Evolutionary conservation across 2,888 invertebrate genomes (phyloP).

Genomic region (Archips crataeganus): DNA sequence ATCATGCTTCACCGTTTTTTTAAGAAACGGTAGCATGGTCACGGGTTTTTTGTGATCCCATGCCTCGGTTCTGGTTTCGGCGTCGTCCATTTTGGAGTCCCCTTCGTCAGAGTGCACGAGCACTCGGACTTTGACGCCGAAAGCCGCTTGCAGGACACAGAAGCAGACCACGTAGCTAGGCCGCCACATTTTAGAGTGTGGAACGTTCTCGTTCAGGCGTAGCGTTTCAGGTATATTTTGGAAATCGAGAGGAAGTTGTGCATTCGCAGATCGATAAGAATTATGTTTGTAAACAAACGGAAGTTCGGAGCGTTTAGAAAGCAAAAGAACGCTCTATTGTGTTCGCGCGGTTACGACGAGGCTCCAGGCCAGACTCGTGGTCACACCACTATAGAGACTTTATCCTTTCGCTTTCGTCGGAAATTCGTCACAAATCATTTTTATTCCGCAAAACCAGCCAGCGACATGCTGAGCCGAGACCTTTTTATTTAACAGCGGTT

Average conservation of each 20-base stretch:
- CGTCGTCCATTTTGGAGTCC: slow-evolving; percentile 70
- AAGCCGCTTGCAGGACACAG: slow-evolving; percentile 56
- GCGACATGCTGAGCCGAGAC: no score
- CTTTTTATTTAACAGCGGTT: no score
- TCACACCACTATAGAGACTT: no score
- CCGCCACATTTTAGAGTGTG: slow-evolving; percentile 57
- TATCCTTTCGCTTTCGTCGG: no score
- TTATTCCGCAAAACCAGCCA: no score
- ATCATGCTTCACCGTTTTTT: slow-evolving; percentile 53
- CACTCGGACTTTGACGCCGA: slow-evolving; percentile 76
- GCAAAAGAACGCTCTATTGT: slow-evolving; percentile 46
- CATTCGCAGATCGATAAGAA: slow-evolving; percentile 59
- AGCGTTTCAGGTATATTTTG: slow-evolving; percentile 23
- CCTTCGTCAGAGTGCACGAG: slow-evolving; percentile 75
- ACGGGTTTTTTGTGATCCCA: slow-evolving; percentile 58
- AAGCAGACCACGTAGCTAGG: slow-evolving; percentile 52
- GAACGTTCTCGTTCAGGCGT: slow-evolving; percentile 8
- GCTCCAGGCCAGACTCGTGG: not conserved
- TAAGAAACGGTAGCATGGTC: slow-evolving; percentile 67
- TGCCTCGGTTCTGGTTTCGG: slow-evolving; percentile 65
- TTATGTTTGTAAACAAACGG: slow-evolving; percentile 67
- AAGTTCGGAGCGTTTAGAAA: slow-evolving; percentile 47
- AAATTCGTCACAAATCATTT: no score
- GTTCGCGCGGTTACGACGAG: not conserved
- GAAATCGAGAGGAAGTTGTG: slow-evolving; percentile 53